These are phyloP conservation scores for Nothocercus nigrocapillus DNA, from an alignment of 2,113 vertebrate species.

Conservation along the genomic window DNA sequence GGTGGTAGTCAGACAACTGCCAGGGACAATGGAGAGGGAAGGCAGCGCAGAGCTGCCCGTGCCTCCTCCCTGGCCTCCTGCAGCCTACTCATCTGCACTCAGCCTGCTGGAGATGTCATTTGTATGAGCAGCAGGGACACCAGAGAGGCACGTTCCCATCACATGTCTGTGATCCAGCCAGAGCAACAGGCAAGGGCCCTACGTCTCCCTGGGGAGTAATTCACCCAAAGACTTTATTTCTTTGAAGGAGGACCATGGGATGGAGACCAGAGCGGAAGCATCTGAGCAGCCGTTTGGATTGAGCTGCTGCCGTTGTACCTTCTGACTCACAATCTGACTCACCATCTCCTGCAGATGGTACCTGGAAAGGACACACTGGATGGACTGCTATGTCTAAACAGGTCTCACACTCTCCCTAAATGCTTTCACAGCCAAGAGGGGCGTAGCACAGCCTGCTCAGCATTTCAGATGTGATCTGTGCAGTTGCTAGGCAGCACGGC, in stretches of 20 bases:
- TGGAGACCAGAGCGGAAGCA: background rate
- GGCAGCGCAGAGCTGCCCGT: background rate
- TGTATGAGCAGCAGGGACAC: background rate
- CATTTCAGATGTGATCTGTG: background rate
- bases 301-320: background rate
- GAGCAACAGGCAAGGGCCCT: background rate
- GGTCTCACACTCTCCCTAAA: background rate
- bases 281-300: background rate
- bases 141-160: background rate
- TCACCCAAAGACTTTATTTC: background rate
- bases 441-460: background rate
- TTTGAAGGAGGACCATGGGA: background rate
- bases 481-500: background rate
- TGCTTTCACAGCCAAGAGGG: background rate
- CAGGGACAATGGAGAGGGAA: background rate
- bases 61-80: background rate
- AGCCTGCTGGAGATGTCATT: background rate
- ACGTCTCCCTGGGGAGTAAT: background rate
- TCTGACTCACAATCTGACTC: background rate
- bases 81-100: fast-evolving
- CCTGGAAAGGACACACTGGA: background rate
- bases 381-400: too few relatives aligned
- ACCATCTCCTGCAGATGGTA: background rate
- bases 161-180: background rate
- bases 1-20: background rate